Conservation (phyloP, 2,113 vertebrate genomes). For the Ciconia stormi region DNA sequence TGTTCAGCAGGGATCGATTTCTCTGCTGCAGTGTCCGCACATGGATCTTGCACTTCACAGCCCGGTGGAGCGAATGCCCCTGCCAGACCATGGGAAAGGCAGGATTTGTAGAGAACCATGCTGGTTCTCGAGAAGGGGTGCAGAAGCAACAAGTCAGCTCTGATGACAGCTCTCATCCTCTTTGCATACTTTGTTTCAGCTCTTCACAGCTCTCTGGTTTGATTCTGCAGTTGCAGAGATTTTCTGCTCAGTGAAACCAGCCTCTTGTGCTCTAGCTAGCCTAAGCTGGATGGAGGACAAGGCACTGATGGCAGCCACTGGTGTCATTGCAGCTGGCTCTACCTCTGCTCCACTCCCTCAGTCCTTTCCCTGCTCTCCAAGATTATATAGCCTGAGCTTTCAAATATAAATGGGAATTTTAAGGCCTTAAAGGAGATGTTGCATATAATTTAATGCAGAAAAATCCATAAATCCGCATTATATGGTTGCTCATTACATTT, state of each 20-base stretch:
- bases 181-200: not conserved
- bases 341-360: not conserved
- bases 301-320: not conserved
- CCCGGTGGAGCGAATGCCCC: fast-evolving
- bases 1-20: not conserved
- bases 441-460: not conserved
- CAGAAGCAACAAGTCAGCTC: not conserved
- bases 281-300: not conserved
- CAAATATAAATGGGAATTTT: not conserved
- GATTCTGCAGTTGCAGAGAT: not conserved
- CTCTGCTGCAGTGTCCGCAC: not conserved
- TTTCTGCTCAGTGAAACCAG: not conserved
- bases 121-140: fast-evolving
- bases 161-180: not conserved
- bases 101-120: not conserved
- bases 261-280: not conserved
- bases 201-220: not conserved
- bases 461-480: not conserved
- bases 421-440: not conserved
- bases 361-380: not conserved
- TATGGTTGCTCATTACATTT: not conserved
- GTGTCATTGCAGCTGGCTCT: not conserved
- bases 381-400: not conserved
- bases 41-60: not conserved
- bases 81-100: not conserved